Conservation (phyloP, 2,113 vertebrate species). For the Anser cygnoides region DNA sequence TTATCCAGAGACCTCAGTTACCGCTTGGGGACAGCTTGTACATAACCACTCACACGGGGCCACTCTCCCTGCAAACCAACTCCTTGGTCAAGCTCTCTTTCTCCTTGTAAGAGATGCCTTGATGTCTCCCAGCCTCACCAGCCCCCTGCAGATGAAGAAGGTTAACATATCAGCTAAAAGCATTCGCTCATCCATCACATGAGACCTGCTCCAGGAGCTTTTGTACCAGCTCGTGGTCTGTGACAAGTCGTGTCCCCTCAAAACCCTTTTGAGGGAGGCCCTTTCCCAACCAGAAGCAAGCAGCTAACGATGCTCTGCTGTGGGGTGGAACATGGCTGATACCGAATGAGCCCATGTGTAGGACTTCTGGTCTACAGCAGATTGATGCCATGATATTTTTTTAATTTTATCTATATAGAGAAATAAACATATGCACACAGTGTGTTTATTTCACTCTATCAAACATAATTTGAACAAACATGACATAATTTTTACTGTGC, state of each 20-base stretch:
- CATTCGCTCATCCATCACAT: neutral
- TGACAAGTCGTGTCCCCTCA: neutral
- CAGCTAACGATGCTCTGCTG: neutral
- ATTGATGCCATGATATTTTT: neutral
- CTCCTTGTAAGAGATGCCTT: neutral
- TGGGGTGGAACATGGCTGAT: rapidly evolving
- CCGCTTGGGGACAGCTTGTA: neutral
- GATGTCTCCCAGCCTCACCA: neutral
- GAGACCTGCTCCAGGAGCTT: neutral
- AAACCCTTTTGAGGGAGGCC: neutral
- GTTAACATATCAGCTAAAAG: neutral
- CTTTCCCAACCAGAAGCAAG: neutral
- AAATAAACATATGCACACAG: conserved; percentile 38
- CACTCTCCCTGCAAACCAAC: neutral
- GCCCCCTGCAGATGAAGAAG: neutral
- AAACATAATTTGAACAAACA: conserved; percentile 62
- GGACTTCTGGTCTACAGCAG: neutral
- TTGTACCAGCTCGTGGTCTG: rapidly evolving
- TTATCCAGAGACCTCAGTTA: neutral
- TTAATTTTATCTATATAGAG: neutral
- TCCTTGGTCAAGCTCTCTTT: neutral
- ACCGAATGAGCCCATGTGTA: neutral
- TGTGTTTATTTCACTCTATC: conserved; percentile 59
- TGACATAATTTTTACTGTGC: conserved; percentile 31
- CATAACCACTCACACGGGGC: rapidly evolving